phyloP scores from a whole-genome alignment of 2,797 vertebrate species.

The Kryptopterus vitreolus region DNA sequence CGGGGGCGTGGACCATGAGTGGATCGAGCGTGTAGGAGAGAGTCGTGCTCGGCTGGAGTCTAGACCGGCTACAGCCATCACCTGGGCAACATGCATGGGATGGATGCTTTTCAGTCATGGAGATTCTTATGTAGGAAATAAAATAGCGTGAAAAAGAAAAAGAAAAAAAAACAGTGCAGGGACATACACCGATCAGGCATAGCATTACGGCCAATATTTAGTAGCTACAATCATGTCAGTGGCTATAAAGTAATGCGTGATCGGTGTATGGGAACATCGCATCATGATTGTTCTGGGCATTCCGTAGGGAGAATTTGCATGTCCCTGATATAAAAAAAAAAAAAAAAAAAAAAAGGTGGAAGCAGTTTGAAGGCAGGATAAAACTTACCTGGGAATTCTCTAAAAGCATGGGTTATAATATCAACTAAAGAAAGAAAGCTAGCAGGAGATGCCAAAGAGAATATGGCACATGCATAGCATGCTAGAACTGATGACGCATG shows the following conservation, averaged over 20 bases:
- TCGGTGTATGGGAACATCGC: not conserved
- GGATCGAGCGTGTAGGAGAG: constrained; percentile 86
- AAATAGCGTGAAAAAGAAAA: not conserved
- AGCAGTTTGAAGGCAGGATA: not conserved
- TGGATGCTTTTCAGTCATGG: constrained; percentile 24
- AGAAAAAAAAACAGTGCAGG: not conserved
- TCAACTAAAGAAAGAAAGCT: not conserved
- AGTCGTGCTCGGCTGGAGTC: constrained; percentile 84
- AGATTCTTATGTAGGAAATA: not conserved
- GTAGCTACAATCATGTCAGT: too few relatives aligned
- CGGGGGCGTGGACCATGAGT: constrained; percentile 92
- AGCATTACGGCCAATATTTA: too few relatives aligned
- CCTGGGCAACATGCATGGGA: constrained; percentile 66
- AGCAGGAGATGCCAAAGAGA: constrained; percentile 1
- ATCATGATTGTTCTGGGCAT: not conserved
- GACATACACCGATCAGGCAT: not conserved
- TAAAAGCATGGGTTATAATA: too few relatives aligned
- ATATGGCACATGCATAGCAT: constrained; percentile 9
- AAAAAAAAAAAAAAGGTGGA: too few relatives aligned
- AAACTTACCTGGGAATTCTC: not conserved
- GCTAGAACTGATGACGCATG: not conserved
- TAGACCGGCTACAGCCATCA: constrained; percentile 90
- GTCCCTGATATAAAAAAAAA: too few relatives aligned
- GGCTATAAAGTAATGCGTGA: too few relatives aligned
- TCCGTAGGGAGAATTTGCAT: not conserved